phyloP scores from a whole-genome alignment of 1,140 invertebrate species.

The Sitodiplosis mosellana region DNA sequence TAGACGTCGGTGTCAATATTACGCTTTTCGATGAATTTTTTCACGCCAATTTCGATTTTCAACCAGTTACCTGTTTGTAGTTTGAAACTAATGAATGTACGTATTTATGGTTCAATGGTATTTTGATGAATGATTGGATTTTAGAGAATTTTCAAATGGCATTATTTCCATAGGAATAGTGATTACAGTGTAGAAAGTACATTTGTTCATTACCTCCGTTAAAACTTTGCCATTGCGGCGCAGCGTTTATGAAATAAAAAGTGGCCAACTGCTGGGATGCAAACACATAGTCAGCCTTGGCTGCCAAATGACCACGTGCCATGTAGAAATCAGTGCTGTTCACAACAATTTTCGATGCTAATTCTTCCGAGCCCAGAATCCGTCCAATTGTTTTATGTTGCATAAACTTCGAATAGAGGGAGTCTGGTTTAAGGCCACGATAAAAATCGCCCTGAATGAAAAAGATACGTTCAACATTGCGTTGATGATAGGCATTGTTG shows the following conservation, averaged over 20 bases:
- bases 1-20: slow-evolving; percentile 26
- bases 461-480: slow-evolving; percentile 17
- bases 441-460: slow-evolving; percentile 22
- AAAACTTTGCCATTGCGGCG: slow-evolving; percentile 43
- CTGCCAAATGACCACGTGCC: slow-evolving; percentile 43
- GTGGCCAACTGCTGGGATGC: slow-evolving; percentile 39
- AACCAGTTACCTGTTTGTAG: slow-evolving; percentile 24
- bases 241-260: slow-evolving; percentile 43
- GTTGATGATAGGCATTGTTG: slow-evolving; percentile 20
- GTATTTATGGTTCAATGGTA: too few relatives aligned
- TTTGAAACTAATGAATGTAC: too few relatives aligned
- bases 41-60: slow-evolving; percentile 20
- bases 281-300: slow-evolving; percentile 44
- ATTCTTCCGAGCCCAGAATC: too few relatives aligned
- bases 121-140: too few relatives aligned
- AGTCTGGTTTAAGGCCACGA: not conserved
- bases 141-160: too few relatives aligned
- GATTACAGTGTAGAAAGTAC: too few relatives aligned
- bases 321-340: slow-evolving; percentile 19
- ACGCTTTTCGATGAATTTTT: slow-evolving; percentile 14
- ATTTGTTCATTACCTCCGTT: slow-evolving; percentile 40
- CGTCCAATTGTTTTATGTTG: too few relatives aligned
- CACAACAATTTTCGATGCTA: too few relatives aligned
- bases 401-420: too few relatives aligned
- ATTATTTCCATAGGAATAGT: too few relatives aligned